Evolutionary conservation across 2,113 vertebrate genomes (phyloP), one percentile per base, ranked within the genome.

Genomic region (Heterochromis multidens): DNA sequence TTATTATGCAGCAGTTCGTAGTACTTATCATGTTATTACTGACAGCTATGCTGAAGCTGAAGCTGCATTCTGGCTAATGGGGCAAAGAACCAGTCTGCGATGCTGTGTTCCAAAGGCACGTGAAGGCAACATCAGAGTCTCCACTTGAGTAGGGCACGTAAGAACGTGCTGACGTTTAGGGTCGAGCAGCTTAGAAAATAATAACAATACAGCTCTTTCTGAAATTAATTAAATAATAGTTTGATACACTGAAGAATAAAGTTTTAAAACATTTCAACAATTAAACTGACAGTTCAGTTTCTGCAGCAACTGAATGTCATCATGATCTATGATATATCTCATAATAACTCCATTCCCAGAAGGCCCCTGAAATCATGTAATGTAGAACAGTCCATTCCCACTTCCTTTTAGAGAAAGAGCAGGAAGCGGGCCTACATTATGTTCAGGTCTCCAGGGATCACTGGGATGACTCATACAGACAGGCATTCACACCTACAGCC

Each of bases 121-220:
- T 89, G 35, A 94, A 93, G 2, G 90, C 88, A 88, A 35, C 93
- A 78, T 79, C 21, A 58, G 67, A 62, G 56, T 77, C 56, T 87
- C 72, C 25, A 6, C 8, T 63, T 58, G 25, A 89, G 35, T 1
- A 67, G 77, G 49, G 80, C 46, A 91, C 89, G 88, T 83, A 84
- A 21, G 33, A 54, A 88, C 91, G 89, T 74, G 85, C 25, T 91
- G 87, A 91, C 91, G 88, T 91, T 46, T 21, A 2, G 49, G 29
- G 6, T 29, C 19, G 33, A 40, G 13, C 62, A 40, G 61, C 4
- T 31, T 52, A 54, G 70, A 74, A 74, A 74, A 74, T 54, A 74
- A 54, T 54, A 74, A 74, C 46, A 54, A 21, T 54, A 27, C 46
- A 74, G 46, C 8, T 27, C 27, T 46, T 27, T 1, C 23, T 5